These are phyloP conservation scores for Ormyrus pomaceus DNA, from an alignment of 2,888 invertebrate species.

Conservation along the genomic window DNA sequence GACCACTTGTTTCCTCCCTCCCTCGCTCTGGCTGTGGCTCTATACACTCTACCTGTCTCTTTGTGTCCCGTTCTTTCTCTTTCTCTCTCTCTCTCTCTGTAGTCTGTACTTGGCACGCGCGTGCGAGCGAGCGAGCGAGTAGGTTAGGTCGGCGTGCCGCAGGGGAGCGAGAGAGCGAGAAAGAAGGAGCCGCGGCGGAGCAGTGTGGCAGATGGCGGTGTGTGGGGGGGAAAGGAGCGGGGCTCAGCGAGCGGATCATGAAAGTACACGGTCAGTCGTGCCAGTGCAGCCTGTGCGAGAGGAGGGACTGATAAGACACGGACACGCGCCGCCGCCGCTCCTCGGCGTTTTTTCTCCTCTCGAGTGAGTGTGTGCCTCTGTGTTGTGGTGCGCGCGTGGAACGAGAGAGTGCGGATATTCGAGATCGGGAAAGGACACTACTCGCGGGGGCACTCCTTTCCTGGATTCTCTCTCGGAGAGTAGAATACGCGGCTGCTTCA, in stretches of 20 bases:
- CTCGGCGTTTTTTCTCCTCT: background rate
- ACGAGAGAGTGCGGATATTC: no score
- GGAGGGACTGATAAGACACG: background rate
- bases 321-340: background rate
- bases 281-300: constrained; percentile 26
- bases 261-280: constrained; percentile 36
- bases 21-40: no score
- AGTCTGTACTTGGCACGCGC: background rate
- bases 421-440: no score
- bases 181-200: background rate
- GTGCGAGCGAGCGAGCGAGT: background rate
- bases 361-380: no score
- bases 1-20: no score
- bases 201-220: constrained; percentile 8
- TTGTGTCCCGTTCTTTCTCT: background rate
- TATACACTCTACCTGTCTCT: no score
- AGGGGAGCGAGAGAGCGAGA: background rate
- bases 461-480: no score
- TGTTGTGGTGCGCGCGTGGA: no score
- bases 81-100: background rate
- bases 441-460: no score
- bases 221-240: background rate
- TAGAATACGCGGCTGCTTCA: no score
- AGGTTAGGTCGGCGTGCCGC: background rate
- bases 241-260: constrained; percentile 28